Base-by-base conservation (phyloP, 2,888 invertebrate genomes). In the Phortica okadai region DNA sequence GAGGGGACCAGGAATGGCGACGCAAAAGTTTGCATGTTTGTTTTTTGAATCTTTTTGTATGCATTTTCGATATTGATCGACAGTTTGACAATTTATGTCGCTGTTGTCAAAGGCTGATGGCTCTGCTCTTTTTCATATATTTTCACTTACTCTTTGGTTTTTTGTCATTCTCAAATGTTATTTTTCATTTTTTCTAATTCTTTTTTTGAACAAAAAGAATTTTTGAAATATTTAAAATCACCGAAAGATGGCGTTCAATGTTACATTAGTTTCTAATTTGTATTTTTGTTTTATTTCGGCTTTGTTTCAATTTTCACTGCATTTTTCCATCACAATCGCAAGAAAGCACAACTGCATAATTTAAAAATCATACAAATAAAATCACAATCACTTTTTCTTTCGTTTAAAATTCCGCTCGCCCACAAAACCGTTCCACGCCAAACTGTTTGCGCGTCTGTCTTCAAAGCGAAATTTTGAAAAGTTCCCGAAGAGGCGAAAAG, bases 51-150 rank as follows among this genome's bases (percentile, higher is more conserved):
- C n/a, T 59, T 58, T 74, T 66, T 14, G 66, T 62, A 25, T 58
- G 21, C 41, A 50, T 10, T 56, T 77, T 84, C 89, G 89, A 88
- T 83, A 81, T 86, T 90, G 90, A 90, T 89, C 87, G 90, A 90
- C 90, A 88, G 88, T 84, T 85, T 90, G 90, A 90, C 89, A 84
- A 84, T 86, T 86, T 85, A 88, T 88, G 90, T 88, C 86, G 84
- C 84, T 82, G 82, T 79, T 88, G 88, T 89, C 87, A 88, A 83
- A 88, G 84, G 82, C 81, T 78, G 82, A 77, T 80, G 78, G 80
- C 81, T 81, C 81, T 67, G 80, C 33, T 58, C 16, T 58, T 56
- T 44, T 76, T 77, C 14, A 42, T 64, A 2, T 75, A 16, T 75
- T 70, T 50, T 25, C 50, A 70, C 70, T 54, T 72, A 56, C 70